Conservation (phyloP, 2,888 invertebrate genomes). For the Cactoblastis cactorum region DNA sequence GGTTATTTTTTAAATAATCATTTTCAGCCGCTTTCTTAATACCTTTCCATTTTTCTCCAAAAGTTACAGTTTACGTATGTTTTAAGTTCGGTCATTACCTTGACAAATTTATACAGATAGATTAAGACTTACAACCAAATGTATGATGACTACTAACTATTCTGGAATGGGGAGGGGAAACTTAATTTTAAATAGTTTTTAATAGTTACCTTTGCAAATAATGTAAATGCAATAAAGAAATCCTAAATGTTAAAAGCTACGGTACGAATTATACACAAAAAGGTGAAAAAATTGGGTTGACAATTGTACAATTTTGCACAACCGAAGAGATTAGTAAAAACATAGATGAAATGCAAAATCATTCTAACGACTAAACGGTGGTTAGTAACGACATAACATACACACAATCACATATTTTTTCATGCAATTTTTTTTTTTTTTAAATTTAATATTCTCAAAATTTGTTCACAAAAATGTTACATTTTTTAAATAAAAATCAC, state of each 20-base stretch:
- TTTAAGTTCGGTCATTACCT: too few relatives aligned
- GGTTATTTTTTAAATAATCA: too few relatives aligned
- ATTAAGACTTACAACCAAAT: slow-evolving; percentile 2
- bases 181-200: neutral
- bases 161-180: slow-evolving; percentile 41
- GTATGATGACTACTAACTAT: slow-evolving; percentile 1
- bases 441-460: neutral
- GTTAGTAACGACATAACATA: slow-evolving; percentile 32
- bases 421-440: neutral
- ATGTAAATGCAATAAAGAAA: neutral
- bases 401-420: slow-evolving; percentile 9
- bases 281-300: neutral
- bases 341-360: slow-evolving; percentile 16
- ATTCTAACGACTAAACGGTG: slow-evolving; percentile 35
- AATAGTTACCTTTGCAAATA: neutral
- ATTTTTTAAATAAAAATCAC: neutral
- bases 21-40: too few relatives aligned
- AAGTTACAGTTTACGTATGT: too few relatives aligned
- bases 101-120: too few relatives aligned
- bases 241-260: neutral
- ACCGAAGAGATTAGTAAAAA: neutral
- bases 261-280: neutral
- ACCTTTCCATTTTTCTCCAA: too few relatives aligned
- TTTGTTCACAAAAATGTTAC: neutral
- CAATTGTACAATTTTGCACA: neutral